Evolutionary conservation across 2,888 invertebrate genomes (phyloP), one percentile per base, ranked within the genome.

Genomic region (Tenthredo mesomela): DNA sequence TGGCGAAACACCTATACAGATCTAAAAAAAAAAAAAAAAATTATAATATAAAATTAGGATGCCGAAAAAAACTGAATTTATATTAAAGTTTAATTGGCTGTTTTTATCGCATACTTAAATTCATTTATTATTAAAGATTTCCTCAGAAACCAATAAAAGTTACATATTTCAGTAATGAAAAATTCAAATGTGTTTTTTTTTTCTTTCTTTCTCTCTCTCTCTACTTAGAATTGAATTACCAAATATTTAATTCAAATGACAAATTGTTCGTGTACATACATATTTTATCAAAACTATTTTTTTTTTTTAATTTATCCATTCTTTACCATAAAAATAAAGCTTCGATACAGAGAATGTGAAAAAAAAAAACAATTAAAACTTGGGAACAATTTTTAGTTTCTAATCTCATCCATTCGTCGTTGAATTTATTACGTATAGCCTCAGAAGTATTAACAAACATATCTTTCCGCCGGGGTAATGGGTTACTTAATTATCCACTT

Each of bases 1-100:
- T 70, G 70, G 70, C 18, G 21, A 15, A 43, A 0, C 37, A 12
- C 21, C 7, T 18, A 77, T n/a, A 43, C n/a, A 40, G 15, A 50
- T 77, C 7, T 47, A 47, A 2, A 29, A n/a, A n/a, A n/a, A n/a
- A n/a, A n/a, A n/a, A n/a, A n/a, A n/a, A n/a, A 77, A 77, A 25
- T 77, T 77, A 29, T 18, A 61, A 25, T 25, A 78, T 78, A 43
- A 15, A 82, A 82, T 82, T n/a, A 61, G 40, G 33, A 43, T 61
- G 25, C 9, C 40, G 61, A 21, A 25, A 47, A 37, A 3, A 33
- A 29, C 25, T 75, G 37, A 54, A 78, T 78, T 78, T n/a, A n/a
- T 54, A 78, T 21, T 15, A 21, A 78, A 61, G 43, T 37, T 40
- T 15, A 61, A 61, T 1, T n/a, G 21, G 21, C 80, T 58, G 33